Conservation (phyloP, 2,797 vertebrate species). For the Sebastolobus alascanus region DNA sequence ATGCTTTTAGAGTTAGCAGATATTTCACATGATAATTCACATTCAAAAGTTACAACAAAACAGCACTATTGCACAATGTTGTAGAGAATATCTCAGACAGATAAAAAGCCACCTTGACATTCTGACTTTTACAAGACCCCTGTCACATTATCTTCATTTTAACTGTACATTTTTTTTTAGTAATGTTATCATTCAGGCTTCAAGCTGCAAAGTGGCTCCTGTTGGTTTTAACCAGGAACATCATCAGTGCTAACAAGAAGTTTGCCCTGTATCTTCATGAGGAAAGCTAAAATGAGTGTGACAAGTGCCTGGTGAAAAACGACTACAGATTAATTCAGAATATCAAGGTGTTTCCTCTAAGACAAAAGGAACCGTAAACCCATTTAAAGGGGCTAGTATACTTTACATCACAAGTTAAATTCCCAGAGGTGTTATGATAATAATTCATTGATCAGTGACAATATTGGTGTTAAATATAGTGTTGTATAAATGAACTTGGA, state of each 20-base stretch:
- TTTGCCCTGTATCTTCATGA: constrained; percentile 2
- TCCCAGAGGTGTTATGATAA: constrained; percentile 74
- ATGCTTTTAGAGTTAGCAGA: constrained; percentile 43
- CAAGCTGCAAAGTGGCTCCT: not conserved
- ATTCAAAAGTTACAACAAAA: constrained; percentile 72
- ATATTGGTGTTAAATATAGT: constrained; percentile 42
- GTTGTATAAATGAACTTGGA: constrained; percentile 34
- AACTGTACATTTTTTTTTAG: not conserved
- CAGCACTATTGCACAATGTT: constrained; percentile 67
- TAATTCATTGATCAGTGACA: constrained; percentile 45
- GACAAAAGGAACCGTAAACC: constrained; percentile 48
- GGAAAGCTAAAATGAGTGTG: constrained; percentile 12
- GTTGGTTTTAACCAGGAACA: not conserved
- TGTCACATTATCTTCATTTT: constrained; percentile 24
- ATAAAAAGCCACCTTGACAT: constrained; percentile 59
- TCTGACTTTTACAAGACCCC: constrained; percentile 35
- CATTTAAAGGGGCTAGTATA: constrained; percentile 60
- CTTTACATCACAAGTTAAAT: constrained; percentile 63
- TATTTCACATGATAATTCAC: constrained; percentile 63
- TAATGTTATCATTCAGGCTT: not conserved
- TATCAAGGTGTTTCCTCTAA: constrained; percentile 53
- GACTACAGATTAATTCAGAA: constrained; percentile 33
- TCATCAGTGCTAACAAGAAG: not conserved
- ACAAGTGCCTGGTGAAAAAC: constrained; percentile 23
- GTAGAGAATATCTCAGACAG: constrained; percentile 52